These are phyloP conservation scores for Meteorus colon DNA, from an alignment of 2,888 invertebrate species.

Conservation along the genomic window DNA sequence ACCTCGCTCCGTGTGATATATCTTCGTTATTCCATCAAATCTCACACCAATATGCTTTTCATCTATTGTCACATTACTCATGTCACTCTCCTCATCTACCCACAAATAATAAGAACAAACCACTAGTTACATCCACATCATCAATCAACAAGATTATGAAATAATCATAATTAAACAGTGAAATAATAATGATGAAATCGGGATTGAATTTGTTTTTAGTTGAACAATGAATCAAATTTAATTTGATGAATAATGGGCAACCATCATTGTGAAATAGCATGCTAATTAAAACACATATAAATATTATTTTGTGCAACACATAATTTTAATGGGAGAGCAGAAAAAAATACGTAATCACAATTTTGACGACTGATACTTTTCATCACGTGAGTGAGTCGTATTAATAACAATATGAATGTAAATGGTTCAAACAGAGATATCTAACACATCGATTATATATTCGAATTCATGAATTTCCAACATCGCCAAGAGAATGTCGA, in stretches of 20 bases:
- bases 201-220: neutral
- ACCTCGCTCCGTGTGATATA: constrained; percentile 75
- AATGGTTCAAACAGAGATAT: too few relatives aligned
- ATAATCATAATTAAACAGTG: neutral
- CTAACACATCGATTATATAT: too few relatives aligned
- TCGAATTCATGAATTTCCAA: too few relatives aligned
- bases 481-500: too few relatives aligned
- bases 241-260: neutral
- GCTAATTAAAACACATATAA: constrained; percentile 30
- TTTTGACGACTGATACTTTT: too few relatives aligned
- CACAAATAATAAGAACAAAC: constrained; percentile 13
- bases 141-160: neutral
- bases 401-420: too few relatives aligned
- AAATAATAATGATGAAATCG: neutral
- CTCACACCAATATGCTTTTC: constrained; percentile 80
- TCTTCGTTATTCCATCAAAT: constrained; percentile 82
- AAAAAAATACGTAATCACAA: too few relatives aligned
- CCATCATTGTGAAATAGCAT: neutral
- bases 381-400: too few relatives aligned
- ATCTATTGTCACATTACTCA: constrained; percentile 60
- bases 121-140: constrained; percentile 29
- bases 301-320: constrained; percentile 14
- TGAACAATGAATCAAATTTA: constrained; percentile 3
- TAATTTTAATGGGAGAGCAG: neutral
- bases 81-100: constrained; percentile 63